Evolutionary conservation across 2,113 vertebrate species (phyloP).

Genomic region (Ameiurus melas): DNA sequence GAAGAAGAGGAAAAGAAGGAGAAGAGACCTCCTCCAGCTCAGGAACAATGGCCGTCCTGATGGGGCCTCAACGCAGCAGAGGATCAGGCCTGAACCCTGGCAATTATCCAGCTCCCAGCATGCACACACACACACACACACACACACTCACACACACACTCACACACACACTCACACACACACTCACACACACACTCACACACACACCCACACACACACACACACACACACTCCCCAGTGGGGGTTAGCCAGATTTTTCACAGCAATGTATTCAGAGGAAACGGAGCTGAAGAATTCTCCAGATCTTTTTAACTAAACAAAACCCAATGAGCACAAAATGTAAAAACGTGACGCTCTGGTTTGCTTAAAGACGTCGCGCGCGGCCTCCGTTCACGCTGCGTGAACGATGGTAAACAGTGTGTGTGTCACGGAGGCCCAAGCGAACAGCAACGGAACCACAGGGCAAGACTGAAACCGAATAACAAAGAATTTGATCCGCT

Average conservation of each 20-base stretch:
- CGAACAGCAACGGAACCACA: background rate
- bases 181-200: no score
- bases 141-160: constrained; percentile 22
- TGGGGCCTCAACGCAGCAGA: constrained; percentile 41
- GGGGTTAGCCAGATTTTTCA: background rate
- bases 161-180: constrained; percentile 26
- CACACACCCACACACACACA: no score
- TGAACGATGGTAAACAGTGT: background rate
- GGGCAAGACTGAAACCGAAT: background rate
- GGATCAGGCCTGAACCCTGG: constrained; percentile 46
- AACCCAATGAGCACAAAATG: background rate
- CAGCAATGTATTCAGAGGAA: background rate
- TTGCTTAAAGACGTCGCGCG: background rate
- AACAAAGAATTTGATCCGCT: background rate
- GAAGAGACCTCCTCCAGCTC: background rate
- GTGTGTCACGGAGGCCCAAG: background rate
- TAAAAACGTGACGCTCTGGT: background rate
- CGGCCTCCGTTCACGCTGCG: background rate
- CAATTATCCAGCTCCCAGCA: constrained; percentile 20
- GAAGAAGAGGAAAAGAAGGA: background rate
- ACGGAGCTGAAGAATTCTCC: background rate
- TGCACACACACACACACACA: constrained; percentile 5
- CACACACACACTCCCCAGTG: no score
- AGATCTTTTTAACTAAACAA: constrained; percentile 12
- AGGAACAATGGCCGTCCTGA: constrained; percentile 49